These are phyloP conservation scores for Agonopterix subpropinquella DNA, from an alignment of 2,888 invertebrate species.

Conservation along the genomic window DNA sequence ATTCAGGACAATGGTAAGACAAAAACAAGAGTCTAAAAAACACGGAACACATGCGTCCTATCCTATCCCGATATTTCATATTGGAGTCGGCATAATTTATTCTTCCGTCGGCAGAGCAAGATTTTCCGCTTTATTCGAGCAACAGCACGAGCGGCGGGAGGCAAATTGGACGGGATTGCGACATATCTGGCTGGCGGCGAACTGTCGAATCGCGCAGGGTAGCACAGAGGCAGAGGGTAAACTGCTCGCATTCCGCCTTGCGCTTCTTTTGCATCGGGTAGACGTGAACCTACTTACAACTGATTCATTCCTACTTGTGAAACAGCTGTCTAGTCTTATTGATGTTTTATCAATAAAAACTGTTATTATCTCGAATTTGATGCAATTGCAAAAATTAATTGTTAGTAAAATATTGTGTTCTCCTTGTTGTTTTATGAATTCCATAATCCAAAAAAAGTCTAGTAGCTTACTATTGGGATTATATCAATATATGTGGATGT, in stretches of 20 bases:
- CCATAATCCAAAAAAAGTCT: no score
- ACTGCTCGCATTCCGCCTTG: conserved; percentile 53
- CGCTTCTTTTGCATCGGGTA: conserved; percentile 41
- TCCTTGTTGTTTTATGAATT: no score
- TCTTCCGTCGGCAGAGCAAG: conserved; percentile 50
- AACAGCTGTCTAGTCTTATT: no score
- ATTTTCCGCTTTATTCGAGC: conserved; percentile 67
- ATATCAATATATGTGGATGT: no score
- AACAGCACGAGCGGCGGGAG: conserved; percentile 53
- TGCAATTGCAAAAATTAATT: no score
- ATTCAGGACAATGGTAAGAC: no score
- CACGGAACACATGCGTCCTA: conserved; percentile 23
- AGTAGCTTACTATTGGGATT: no score
- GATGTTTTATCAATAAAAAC: no score
- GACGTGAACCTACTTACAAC: conserved; percentile 47
- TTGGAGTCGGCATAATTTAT: conserved; percentile 57
- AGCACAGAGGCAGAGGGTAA: conserved; percentile 49
- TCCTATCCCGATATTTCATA: conserved; percentile 41
- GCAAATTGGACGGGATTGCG: conserved; percentile 71
- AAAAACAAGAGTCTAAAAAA: conserved; percentile 9
- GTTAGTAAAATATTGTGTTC: no score
- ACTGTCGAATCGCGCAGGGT: conserved; percentile 60
- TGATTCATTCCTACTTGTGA: conserved; percentile 14
- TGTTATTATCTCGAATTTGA: no score
- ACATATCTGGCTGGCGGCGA: conserved; percentile 62